phyloP scores from a whole-genome alignment of 2,797 vertebrate genomes.

The Tokudaia muenninki region DNA sequence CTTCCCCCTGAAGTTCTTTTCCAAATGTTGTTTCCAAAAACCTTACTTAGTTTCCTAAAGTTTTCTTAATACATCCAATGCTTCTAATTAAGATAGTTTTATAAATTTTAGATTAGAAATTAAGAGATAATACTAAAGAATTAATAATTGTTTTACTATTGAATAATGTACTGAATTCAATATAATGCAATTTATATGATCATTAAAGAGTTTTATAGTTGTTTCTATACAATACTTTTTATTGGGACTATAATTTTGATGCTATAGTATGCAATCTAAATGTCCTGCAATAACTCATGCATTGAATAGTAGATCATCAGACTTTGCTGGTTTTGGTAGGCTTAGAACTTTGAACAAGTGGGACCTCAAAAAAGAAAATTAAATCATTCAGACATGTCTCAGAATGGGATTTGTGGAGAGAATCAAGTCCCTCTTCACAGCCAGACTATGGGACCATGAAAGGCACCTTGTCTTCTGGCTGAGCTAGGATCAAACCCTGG shows the following conservation, averaged over 20 bases:
- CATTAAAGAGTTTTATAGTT: not conserved
- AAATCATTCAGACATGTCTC: not conserved
- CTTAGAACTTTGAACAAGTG: not conserved
- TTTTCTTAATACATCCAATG: conserved; percentile 4
- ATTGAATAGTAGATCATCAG: not conserved
- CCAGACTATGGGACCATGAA: not conserved
- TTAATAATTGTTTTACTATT: not conserved
- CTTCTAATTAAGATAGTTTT: conserved; percentile 8
- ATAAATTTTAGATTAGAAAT: not conserved
- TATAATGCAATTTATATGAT: not conserved
- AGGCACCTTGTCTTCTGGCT: too few relatives aligned
- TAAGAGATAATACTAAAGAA: not conserved
- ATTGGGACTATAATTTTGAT: not conserved
- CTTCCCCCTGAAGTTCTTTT: not conserved
- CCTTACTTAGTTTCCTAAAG: not conserved
- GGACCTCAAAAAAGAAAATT: not conserved
- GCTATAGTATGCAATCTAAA: not conserved
- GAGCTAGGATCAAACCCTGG: too few relatives aligned
- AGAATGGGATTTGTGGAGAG: not conserved
- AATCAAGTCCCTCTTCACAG: not conserved
- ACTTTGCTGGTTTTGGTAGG: not conserved
- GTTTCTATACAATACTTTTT: not conserved
- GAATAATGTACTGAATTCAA: conserved; percentile 28
- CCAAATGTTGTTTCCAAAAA: not conserved
- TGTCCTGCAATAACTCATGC: not conserved